Conservation (phyloP, 2,113 vertebrate species). For the Canis aureus region DNA sequence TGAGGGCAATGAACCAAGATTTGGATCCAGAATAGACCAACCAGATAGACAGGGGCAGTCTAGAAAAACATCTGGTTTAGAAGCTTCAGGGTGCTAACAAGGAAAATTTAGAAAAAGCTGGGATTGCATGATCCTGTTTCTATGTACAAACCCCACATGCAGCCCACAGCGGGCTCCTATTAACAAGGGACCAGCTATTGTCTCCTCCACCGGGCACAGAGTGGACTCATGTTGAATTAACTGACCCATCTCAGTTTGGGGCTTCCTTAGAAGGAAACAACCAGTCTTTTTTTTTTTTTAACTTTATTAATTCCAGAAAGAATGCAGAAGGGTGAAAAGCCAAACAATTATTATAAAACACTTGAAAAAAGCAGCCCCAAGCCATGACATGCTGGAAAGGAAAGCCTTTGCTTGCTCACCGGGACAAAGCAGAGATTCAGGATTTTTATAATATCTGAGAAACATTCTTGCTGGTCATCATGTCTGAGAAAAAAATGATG, state of each 20-base stretch:
- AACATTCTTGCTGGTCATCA: not conserved
- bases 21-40: not conserved
- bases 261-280: not conserved
- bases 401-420: not conserved
- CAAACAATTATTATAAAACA: not conserved
- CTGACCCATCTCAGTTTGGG: not conserved
- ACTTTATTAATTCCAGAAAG: constrained; percentile 38
- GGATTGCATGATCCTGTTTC: not conserved
- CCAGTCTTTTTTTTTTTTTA: not conserved
- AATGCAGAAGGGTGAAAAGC: constrained; percentile 47
- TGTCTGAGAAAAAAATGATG: not conserved
- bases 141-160: not conserved
- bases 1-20: not conserved
- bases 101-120: not conserved
- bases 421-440: not conserved
- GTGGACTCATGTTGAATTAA: not conserved
- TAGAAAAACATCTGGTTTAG: not conserved
- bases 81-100: too few species aligned
- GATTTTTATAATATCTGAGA: not conserved
- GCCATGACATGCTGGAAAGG: not conserved
- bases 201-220: not conserved
- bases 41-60: not conserved
- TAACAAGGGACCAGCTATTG: accelerated
- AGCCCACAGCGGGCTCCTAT: accelerated
- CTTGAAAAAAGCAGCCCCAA: constrained; percentile 1